Evolutionary conservation across 2,113 vertebrate species (phyloP), one percentile per base, ranked within the genome.

Genomic region (Junco hyemalis): DNA sequence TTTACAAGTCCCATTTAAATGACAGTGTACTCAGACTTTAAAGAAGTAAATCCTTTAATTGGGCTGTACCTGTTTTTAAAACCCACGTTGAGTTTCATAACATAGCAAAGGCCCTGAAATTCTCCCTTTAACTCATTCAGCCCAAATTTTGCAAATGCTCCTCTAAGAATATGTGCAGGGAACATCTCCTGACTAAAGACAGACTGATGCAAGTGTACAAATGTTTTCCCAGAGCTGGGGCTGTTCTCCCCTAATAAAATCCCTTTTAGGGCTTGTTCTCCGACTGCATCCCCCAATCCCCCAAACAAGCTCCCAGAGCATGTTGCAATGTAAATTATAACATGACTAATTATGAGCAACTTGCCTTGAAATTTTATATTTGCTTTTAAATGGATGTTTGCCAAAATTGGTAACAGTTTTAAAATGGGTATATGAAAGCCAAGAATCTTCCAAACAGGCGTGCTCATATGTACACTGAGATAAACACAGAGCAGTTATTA

Each of bases 161-260:
- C 31, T 66, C 17, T 68, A 40, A 60, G 22, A 54, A 68, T 36
- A 23, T 24, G 5, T 19, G 12, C 48, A 44, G 69, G 31, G 42
- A 60, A 15, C 10, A 8, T 7, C 0, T 7, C 0, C 0, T 25
- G 35, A 51, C 14, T 53, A 50, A 36, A 71, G 57, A 24, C 25
- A 68, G 23, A 20, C n/a, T 68, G 14, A 64, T 69, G n/a, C 53
- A 79, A 81, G 23, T 38, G 44, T 90, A 44, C 7, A 76, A 76
- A 65, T 24, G 4, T 38, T 83, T 92, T 83, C 54, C 54, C 38
- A 73, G 72, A 81, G 12, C 54, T 12, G 23, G 18, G 20, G 6
- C 21, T 60, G 6, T 51, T 80, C 47, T 65, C 22, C 18, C 6
- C 40, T 77, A 29, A 50, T 38, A n/a, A 76, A 81, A 83, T 44